Evolutionary conservation across 2,888 invertebrate genomes (phyloP), one percentile per base, ranked within the genome.

Genomic region (Diachrysia chrysitis): DNA sequence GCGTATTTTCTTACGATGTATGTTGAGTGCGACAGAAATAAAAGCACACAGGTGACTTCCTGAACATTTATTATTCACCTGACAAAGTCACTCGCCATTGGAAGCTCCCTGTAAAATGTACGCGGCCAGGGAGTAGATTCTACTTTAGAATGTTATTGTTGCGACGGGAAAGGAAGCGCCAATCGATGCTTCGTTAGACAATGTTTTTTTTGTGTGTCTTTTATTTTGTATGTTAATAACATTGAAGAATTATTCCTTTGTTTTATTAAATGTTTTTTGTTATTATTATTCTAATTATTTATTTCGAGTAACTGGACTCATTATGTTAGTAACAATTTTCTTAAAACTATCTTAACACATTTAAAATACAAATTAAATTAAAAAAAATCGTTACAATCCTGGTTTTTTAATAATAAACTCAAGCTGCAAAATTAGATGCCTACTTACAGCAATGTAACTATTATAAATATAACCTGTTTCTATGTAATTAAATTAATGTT

Each of bases 41-140:
- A 89, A 85, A 86, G 85, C 82, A 68, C 78, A 83, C 81, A 70
- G 77, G 86, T 81, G 81, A 86, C 86, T 88, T 85, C 82, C 83
- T 73, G 66, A 79, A 83, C 89, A 92, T 93, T 92, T 90, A 92
- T 92, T 92, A 93, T 93, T 93, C 90, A 93, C 76, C 81, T 87
- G 89, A 88, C 91, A 87, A 83, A 90, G 89, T 92, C 89, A 89
- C 85, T 89, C 88, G 88, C 90, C 86, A 87, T 89, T 87, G 85
- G 84, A 85, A 90, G 86, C 87, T 87, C 74, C 78, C 80, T 85
- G 87, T 86, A 88, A 92, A 90, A 89, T 86, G 66, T 80, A 69
- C 67, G 73, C 60, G 67, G 84, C 85, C 78, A 83, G 84, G 83
- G 84, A 87, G 88, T 89, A 84, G 83, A 87, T 88, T 89, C 89